phyloP scores from a whole-genome alignment of 1,140 invertebrate species.

The Bathynomus jamesi region DNA sequence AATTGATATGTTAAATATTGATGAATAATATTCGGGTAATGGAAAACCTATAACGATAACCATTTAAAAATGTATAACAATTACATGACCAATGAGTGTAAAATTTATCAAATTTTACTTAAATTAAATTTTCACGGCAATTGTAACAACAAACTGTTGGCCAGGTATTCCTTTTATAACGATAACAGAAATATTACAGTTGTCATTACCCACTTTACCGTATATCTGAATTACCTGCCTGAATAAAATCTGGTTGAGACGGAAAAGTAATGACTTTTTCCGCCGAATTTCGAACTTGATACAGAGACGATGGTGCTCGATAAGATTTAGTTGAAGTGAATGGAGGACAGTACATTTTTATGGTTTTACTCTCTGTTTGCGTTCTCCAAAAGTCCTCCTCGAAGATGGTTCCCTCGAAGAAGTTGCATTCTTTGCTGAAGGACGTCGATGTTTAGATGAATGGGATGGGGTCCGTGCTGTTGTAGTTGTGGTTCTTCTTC shows the following conservation, averaged over 20 bases:
- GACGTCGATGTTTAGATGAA: not conserved
- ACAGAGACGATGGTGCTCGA: slow-evolving; percentile 27
- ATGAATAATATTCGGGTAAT: too few species aligned
- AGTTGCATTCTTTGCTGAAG: not conserved
- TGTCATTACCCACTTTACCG: too few species aligned
- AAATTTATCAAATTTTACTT: not conserved
- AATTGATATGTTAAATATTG: not conserved
- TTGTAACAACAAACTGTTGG: not conserved
- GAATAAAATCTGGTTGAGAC: slow-evolving; percentile 28
- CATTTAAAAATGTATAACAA: not conserved
- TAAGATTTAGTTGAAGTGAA: slow-evolving; percentile 18
- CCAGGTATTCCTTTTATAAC: too few species aligned
- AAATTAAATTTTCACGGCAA: not conserved
- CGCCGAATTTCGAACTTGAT: slow-evolving; percentile 11
- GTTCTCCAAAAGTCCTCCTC: not conserved
- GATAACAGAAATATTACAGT: too few species aligned
- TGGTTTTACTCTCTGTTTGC: not conserved
- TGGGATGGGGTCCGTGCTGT: not conserved
- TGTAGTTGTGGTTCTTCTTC: not conserved
- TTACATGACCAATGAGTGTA: not conserved
- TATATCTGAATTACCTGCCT: slow-evolving; percentile 30
- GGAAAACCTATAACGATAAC: not conserved
- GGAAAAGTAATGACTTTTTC: slow-evolving; percentile 21
- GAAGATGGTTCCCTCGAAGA: not conserved
- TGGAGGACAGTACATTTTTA: not conserved